Percentiles rank a stretch among this genome's conserved stretches.
Evolutionary conservation across 2,113 vertebrate genomes (phyloP).

Genomic region (Sinocyclocheilus maitianheensis): DNA sequence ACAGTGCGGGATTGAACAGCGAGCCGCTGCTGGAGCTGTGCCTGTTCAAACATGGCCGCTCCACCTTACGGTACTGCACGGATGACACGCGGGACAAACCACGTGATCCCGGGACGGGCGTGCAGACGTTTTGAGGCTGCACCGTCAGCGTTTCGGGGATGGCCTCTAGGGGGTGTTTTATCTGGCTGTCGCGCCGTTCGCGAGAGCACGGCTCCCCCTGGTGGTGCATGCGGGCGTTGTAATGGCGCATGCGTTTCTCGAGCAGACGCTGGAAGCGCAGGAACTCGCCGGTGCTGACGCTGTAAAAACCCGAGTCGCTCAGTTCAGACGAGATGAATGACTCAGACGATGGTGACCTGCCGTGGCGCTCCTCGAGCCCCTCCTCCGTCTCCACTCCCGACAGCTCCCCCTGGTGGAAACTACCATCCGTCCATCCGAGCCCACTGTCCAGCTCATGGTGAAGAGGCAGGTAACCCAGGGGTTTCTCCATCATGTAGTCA

Average conservation of each 20-base stretch:
- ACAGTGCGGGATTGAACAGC: conserved; percentile 66
- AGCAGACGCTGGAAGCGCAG: conserved; percentile 78
- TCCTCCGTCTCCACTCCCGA: conserved; percentile 76
- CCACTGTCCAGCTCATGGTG: conserved; percentile 78
- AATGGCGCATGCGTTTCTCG: conserved; percentile 75
- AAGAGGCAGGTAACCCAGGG: conserved; percentile 66
- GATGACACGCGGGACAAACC: conserved; percentile 75
- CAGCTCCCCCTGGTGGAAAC: conserved; percentile 75
- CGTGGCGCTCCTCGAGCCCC: conserved; percentile 73
- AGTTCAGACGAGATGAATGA: conserved; percentile 75
- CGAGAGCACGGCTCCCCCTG: conserved; percentile 70
- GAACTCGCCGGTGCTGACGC: conserved; percentile 75
- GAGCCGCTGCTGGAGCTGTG: conserved; percentile 77
- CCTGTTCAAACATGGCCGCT: conserved; percentile 72
- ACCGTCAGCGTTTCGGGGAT: conserved; percentile 75
- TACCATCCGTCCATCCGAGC: conserved; percentile 75
- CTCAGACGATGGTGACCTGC: conserved; percentile 68
- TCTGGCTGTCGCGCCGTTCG: conserved; percentile 75
- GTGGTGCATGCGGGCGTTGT: conserved; percentile 72
- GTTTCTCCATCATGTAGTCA: conserved; percentile 70
- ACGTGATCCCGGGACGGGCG: conserved; percentile 50
- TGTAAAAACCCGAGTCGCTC: conserved; percentile 76
- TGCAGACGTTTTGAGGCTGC: conserved; percentile 66
- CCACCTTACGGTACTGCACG: conserved; percentile 73
- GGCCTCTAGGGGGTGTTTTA: conserved; percentile 76